phyloP scores from a whole-genome alignment of 1,140 invertebrate species.

The Trachymyrmex septentrionalis region DNA sequence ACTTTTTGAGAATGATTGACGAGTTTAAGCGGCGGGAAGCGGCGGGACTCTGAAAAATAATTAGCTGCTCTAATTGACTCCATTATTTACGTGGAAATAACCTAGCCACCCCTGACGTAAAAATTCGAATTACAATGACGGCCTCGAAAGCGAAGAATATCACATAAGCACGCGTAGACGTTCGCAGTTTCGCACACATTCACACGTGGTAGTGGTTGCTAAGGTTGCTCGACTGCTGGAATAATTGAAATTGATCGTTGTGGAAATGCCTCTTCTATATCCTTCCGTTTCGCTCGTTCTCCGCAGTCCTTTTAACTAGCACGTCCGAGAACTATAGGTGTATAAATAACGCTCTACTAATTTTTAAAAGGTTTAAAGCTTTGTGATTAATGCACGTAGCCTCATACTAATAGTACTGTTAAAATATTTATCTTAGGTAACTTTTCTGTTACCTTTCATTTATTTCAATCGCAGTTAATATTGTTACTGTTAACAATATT shows the following conservation, averaged over 20 bases:
- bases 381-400: conserved; percentile 20
- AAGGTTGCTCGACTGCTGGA: conserved; percentile 36
- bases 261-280: conserved; percentile 63
- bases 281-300: conserved; percentile 32
- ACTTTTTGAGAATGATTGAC: conserved; percentile 66
- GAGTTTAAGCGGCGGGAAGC: conserved; percentile 47
- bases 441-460: background rate
- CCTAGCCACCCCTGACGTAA: conserved; percentile 6
- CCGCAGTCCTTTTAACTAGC: conserved; percentile 31
- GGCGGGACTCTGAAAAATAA: conserved; percentile 66
- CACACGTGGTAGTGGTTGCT: background rate
- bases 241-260: conserved; percentile 74
- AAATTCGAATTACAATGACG: conserved; percentile 60
- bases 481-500: conserved; percentile 11
- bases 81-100: conserved; percentile 67
- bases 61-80: conserved; percentile 67
- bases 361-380: conserved; percentile 33
- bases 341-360: conserved; percentile 25
- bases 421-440: conserved; percentile 13
- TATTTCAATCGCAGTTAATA: background rate
- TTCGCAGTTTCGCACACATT: conserved; percentile 10
- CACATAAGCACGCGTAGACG: conserved; percentile 21
- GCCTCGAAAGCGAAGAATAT: conserved; percentile 40
- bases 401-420: background rate
- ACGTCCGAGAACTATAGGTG: conserved; percentile 38